Evolutionary conservation across 2,113 vertebrate species (phyloP).

Genomic region (Motacilla alba): DNA sequence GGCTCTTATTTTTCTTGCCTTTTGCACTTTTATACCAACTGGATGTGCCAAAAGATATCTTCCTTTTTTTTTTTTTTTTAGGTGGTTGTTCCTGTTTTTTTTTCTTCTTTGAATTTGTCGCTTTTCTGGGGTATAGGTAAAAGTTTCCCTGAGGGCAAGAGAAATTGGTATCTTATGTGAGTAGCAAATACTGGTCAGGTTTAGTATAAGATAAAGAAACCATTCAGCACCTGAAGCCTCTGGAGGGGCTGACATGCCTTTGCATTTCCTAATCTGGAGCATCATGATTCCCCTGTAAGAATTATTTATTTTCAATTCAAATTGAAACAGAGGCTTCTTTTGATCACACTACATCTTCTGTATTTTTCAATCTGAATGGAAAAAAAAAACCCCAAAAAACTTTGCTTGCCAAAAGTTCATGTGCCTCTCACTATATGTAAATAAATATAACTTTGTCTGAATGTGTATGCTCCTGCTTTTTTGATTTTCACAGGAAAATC

Average conservation of each 20-base stretch:
- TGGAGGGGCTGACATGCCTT: background rate
- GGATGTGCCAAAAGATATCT: background rate
- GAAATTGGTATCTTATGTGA: background rate
- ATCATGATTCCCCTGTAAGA: background rate
- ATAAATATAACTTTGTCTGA: background rate
- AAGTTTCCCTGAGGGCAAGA: background rate
- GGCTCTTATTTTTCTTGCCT: background rate
- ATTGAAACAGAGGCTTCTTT: background rate
- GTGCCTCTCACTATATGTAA: background rate
- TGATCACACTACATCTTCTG: fast-evolving
- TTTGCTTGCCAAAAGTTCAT: background rate
- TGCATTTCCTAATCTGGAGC: background rate
- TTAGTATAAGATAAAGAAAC: background rate
- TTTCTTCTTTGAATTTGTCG: background rate
- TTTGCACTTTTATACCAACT: background rate
- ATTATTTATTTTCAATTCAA: background rate
- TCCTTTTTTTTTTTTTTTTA: background rate
- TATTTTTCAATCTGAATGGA: background rate
- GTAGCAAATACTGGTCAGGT: background rate
- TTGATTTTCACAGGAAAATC: background rate
- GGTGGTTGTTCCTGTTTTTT: background rate
- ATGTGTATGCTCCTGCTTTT: background rate
- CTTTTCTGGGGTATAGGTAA: background rate
- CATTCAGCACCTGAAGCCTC: background rate
- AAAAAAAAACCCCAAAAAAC: background rate